Evolutionary conservation across 2,888 invertebrate species (phyloP), one percentile per base, ranked within the genome.

Genomic region (Caenorhabditis auriculariae): DNA sequence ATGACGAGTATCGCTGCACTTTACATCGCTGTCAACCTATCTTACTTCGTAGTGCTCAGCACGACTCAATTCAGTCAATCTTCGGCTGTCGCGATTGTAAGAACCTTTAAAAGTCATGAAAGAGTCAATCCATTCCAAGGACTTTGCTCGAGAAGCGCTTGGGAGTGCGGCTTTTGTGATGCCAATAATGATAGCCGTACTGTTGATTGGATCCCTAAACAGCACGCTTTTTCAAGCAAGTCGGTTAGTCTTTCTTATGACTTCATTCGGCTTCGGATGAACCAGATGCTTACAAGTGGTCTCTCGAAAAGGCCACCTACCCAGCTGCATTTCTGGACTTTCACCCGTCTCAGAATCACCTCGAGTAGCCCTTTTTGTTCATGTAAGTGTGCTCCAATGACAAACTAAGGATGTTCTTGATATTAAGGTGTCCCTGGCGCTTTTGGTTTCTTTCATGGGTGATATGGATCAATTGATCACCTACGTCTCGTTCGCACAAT

Each of bases 401-500:
- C n/a, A n/a, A n/a, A n/a, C n/a, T n/a, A 23, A 15, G 26, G 21
- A n/a, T 27, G 24, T 50, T 29, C 28, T 24, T 51, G n/a, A n/a
- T n/a, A n/a, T 69, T 12, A 44, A 72, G 72, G 62, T 71, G 19
- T 50, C 69, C 21, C 66, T 69, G 41, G 55, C 66, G 1, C 71
- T 78, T 45, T 58, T 57, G 9, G 66, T 78, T 28, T 72, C 76
- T 3, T 76, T 78, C 45, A 51, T 68, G 32, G 78, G 77, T 9
- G 67, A 75, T 49, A 61, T 75, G 32, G 58, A 73, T 46, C 63
- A 75, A 27, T 49, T 79, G 41, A 75, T 79, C 54, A 72, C 72
- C 56, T 79, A 77, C 58, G 73, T 76, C 6, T 72, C 74, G 6
- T 78, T 79, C 44, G 71, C 75, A 2, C 74, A 75, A 50, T 80